These are phyloP conservation scores for Phrynocephalus guinanensis DNA, from an alignment of 2,797 vertebrate species.

Conservation along the genomic window DNA sequence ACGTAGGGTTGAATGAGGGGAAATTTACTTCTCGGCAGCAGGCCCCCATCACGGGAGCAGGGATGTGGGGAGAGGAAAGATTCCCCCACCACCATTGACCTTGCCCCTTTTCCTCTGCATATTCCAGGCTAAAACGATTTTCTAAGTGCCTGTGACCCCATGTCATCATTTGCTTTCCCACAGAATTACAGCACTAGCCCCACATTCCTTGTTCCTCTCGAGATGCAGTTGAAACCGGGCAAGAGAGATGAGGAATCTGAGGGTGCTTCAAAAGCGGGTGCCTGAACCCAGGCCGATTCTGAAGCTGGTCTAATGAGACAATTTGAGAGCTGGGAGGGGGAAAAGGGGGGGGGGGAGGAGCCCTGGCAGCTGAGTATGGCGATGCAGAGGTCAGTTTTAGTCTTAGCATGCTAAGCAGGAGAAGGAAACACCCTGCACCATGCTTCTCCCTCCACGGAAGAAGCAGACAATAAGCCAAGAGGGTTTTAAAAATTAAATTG, in stretches of 20 bases:
- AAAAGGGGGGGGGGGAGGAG: not conserved
- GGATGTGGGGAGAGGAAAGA: too few species aligned
- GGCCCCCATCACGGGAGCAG: not conserved
- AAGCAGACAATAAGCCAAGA: not conserved
- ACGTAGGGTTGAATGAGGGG: not conserved
- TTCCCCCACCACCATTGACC: too few species aligned
- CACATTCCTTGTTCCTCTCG: fast-evolving
- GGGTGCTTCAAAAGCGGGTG: constrained; percentile 3
- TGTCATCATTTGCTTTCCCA: constrained; percentile 1
- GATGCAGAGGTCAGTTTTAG: not conserved
- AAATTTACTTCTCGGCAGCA: fast-evolving
- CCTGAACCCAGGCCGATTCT: not conserved
- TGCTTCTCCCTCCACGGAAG: not conserved
- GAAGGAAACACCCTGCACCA: not conserved
- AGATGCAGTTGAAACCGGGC: not conserved
- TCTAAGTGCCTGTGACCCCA: not conserved
- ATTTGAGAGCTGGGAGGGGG: constrained; percentile 11
- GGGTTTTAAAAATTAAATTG: fast-evolving
- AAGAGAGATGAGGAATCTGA: not conserved
- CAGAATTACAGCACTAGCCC: not conserved
- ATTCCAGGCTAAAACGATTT: fast-evolving
- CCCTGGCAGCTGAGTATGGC: not conserved
- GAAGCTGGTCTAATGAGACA: constrained; percentile 45
- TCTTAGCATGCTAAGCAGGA: not conserved
- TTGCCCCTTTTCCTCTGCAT: not conserved